A percentile compares a stretch with the other conserved stretches of the same genome.
phyloP scores from a whole-genome alignment of 2,113 vertebrate species.

The Elaphurus davidianus region DNA sequence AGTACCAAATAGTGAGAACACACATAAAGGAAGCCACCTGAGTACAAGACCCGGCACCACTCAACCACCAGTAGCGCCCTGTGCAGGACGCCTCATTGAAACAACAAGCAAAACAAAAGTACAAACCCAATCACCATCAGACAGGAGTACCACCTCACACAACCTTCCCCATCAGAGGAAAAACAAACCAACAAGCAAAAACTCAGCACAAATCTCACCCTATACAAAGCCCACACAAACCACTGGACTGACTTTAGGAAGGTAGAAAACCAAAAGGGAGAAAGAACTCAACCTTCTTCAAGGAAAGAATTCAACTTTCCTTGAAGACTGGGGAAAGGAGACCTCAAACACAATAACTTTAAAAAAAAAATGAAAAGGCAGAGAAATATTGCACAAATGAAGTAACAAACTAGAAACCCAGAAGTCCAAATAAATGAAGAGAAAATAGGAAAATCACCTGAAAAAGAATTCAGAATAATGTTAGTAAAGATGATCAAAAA shows the following conservation, averaged over 20 bases:
- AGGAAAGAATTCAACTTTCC: background rate
- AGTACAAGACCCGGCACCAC: background rate
- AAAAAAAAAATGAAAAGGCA: background rate
- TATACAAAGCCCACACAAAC: background rate
- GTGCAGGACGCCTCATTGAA: background rate
- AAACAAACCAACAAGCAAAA: background rate
- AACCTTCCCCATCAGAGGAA: background rate
- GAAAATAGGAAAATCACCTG: background rate
- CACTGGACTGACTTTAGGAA: background rate
- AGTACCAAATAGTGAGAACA: background rate
- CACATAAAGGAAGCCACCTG: background rate
- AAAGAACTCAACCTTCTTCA: background rate
- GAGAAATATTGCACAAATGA: background rate
- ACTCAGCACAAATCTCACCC: background rate
- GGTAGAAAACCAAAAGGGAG: background rate
- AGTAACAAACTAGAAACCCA: background rate
- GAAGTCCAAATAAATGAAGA: background rate
- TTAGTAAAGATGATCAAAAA: background rate
- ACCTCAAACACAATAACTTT: background rate
- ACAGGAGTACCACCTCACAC: background rate
- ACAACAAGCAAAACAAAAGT: background rate
- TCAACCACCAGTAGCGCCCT: background rate
- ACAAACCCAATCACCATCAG: background rate
- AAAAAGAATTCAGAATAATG: background rate
- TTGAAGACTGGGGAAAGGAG: background rate